These are phyloP conservation scores for Sebastes elongatus DNA, from an alignment of 2,797 vertebrate species.

Conservation along the genomic window DNA sequence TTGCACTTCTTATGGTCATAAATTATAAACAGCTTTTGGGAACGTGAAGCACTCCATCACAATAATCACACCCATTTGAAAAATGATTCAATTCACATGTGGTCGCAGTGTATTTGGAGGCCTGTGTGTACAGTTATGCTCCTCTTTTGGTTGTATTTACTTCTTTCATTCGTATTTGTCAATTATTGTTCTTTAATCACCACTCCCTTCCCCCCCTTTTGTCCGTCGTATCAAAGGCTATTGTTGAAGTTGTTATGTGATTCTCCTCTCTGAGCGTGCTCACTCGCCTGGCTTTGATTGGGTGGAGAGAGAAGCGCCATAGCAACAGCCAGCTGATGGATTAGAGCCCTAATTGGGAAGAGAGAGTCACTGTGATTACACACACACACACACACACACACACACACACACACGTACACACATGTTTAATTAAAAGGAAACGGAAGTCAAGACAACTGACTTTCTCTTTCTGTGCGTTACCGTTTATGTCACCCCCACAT, in stretches of 20 bases:
- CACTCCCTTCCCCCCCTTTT: neutral
- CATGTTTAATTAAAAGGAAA: slow-evolving; percentile 62
- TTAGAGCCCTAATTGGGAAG: slow-evolving; percentile 72
- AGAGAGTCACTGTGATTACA: slow-evolving; percentile 68
- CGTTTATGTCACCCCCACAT: neutral
- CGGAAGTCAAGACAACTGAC: slow-evolving; percentile 30
- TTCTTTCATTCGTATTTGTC: neutral
- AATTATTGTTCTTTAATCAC: neutral
- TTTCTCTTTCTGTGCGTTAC: slow-evolving; percentile 36
- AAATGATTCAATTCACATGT: neutral
- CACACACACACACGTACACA: neutral
- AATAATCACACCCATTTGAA: neutral
- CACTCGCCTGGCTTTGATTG: slow-evolving; percentile 47
- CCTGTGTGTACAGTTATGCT: neutral
- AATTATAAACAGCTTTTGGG: neutral
- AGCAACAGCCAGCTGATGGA: slow-evolving; percentile 76
- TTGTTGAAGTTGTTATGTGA: slow-evolving; percentile 15
- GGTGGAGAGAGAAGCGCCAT: slow-evolving; percentile 55
- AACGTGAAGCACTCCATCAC: neutral
- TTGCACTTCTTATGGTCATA: neutral
- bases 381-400: neutral
- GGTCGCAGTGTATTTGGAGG: neutral
- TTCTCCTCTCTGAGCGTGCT: slow-evolving; percentile 47
- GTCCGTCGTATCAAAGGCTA: slow-evolving; percentile 16
- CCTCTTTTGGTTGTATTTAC: neutral